Evolutionary conservation across 2,113 vertebrate species (phyloP).

Genomic region (Butorides virescens): DNA sequence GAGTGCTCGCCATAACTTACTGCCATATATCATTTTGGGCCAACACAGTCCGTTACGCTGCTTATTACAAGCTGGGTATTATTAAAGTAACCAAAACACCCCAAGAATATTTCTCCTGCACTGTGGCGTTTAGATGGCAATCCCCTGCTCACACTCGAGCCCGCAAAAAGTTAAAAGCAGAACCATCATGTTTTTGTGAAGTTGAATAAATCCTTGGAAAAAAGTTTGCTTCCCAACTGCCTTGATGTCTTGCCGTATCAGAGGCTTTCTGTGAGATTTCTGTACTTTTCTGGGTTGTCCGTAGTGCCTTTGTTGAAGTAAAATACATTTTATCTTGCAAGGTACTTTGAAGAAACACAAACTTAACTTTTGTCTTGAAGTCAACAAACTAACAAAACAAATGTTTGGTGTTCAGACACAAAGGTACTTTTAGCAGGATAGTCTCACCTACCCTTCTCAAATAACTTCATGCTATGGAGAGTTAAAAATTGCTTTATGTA

Average conservation of each 20-base stretch:
- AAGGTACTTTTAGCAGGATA: background rate
- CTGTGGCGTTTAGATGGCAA: fast-evolving
- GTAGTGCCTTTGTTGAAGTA: background rate
- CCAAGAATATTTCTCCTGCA: background rate
- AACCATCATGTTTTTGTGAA: background rate
- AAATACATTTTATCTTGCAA: background rate
- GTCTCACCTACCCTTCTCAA: background rate
- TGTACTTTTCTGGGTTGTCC: background rate
- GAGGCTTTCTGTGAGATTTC: background rate
- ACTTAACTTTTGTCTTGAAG: background rate
- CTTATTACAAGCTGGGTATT: background rate
- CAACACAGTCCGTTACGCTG: fast-evolving
- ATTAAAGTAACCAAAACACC: background rate
- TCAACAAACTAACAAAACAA: background rate
- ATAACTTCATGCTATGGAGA: background rate
- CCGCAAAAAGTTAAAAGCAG: background rate
- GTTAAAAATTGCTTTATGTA: background rate
- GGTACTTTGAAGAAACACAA: background rate
- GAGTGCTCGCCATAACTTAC: fast-evolving
- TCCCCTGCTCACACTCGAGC: fast-evolving
- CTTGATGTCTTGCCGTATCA: fast-evolving
- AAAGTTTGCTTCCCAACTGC: background rate
- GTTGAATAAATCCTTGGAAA: background rate
- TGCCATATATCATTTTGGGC: background rate
- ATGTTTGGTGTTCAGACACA: fast-evolving